Conservation (phyloP, 1,140 invertebrate genomes). For the Cydia splendana region DNA sequence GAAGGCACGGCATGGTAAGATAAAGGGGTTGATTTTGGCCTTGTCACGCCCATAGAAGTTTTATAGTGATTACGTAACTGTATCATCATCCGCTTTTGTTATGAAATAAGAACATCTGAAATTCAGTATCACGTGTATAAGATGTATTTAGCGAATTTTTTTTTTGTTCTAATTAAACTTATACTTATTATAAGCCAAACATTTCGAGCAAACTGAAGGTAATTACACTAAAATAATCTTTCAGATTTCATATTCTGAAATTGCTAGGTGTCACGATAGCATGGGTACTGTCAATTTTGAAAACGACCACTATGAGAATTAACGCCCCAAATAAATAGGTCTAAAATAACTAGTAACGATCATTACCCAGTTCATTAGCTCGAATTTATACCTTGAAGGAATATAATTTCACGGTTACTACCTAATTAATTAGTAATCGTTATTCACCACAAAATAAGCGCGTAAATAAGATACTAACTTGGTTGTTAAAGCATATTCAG, state of each 20-base stretch:
- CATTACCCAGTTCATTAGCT: not conserved
- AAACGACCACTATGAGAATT: not conserved
- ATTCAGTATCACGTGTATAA: not conserved
- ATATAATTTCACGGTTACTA: not conserved
- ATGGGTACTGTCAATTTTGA: not conserved
- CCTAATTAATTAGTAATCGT: not conserved
- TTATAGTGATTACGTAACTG: not conserved
- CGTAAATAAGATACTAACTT: not conserved
- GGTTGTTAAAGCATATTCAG: too few species aligned
- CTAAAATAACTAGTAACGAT: not conserved
- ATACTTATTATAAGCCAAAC: too few species aligned
- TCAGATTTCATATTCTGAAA: not conserved
- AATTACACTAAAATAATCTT: not conserved
- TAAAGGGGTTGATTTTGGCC: not conserved
- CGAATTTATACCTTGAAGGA: not conserved
- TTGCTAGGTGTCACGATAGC: not conserved
- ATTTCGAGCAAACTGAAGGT: too few species aligned
- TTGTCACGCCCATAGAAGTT: slow-evolving; percentile 9
- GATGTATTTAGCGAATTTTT: too few species aligned
- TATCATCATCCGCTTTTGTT: not conserved
- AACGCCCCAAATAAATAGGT: not conserved
- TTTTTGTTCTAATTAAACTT: too few species aligned
- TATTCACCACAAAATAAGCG: not conserved
- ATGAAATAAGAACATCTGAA: not conserved
- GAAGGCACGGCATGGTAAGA: not conserved